Conservation (phyloP, 2,888 invertebrate species). For the Catocala nupta region DNA sequence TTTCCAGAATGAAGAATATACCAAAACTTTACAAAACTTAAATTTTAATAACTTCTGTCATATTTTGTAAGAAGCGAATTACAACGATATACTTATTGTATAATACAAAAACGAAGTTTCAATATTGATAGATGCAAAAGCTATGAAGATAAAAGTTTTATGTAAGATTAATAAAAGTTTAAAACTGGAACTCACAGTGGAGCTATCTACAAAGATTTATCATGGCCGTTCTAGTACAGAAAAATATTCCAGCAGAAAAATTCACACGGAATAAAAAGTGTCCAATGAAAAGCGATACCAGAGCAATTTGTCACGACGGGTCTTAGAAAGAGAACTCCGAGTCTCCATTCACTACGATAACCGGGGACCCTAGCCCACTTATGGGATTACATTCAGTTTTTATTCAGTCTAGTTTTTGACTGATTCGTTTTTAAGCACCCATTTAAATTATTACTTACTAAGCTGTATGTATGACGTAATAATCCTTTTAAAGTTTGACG, state of each 20-base stretch:
- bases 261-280: slow-evolving; percentile 61
- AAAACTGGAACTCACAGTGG: slow-evolving; percentile 20
- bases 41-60: too few species aligned
- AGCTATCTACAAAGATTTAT: slow-evolving; percentile 53
- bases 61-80: too few species aligned
- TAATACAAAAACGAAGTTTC: neutral
- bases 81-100: too few species aligned
- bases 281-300: slow-evolving; percentile 61
- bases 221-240: slow-evolving; percentile 46
- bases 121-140: neutral
- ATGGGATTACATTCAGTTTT: slow-evolving; percentile 48
- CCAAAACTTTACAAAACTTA: too few species aligned
- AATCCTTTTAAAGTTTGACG: slow-evolving; percentile 40
- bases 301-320: slow-evolving; percentile 64
- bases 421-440: slow-evolving; percentile 49
- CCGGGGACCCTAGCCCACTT: slow-evolving; percentile 36
- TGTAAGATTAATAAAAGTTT: slow-evolving; percentile 24
- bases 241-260: slow-evolving; percentile 51
- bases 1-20: too few species aligned
- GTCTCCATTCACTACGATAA: slow-evolving; percentile 43
- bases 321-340: slow-evolving; percentile 49
- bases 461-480: slow-evolving; percentile 17
- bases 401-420: slow-evolving; percentile 49
- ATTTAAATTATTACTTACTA: slow-evolving; percentile 43
- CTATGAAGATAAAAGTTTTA: slow-evolving; percentile 2